Evolutionary conservation across 92 coral and sea anemone genomes (phyloP), one percentile per base, ranked within the genome.

Genomic region (Bergia puertoricense): DNA sequence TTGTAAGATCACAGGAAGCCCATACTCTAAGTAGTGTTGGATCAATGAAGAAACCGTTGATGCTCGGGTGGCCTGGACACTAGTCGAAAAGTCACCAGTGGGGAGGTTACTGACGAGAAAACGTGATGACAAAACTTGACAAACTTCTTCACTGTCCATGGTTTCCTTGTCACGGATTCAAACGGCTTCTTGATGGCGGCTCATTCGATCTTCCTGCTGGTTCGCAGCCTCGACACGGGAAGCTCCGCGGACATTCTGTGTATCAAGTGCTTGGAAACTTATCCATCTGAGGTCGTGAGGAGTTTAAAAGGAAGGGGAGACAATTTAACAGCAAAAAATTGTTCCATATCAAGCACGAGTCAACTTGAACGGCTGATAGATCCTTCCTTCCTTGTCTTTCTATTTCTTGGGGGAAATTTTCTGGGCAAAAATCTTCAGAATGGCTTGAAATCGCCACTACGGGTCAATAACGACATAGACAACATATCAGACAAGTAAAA

Each of bases 271-370:
- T 75, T 75, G 45, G 50, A 75, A 8, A 75, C 38, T 75, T 75
- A 75, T 75, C 79, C 3, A 38, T 75, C 79, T 6, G 79, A 4
- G 16, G 79, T 22, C 22, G 79, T 75, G 79, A 6, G 79, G 51
- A 38, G 44, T 38, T 75, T 39, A 38, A 75, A 40, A 75, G 79
- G 18, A 46, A 75, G 79, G 79, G 79, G 79, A 40, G 79, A 75
- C 51, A 20, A 38, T 39, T 75, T 75, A 39, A 46, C 16, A 36
- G 79, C 79, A 75, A 75, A 75, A 75, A 36, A 36, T 75, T 36
- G 79, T 30, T 30, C 79, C 79, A 75, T 44, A 75, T 75, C 79
- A 46, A 75, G 4, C 15, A 13, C 36, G 79, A 11, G 15, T 75
- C 79, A 22, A 46, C 79, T 75, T 13, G 79, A 75, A 8, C 45